Base-by-base conservation (phyloP, 2,888 invertebrate species). In the Pherbina coryleti region DNA sequence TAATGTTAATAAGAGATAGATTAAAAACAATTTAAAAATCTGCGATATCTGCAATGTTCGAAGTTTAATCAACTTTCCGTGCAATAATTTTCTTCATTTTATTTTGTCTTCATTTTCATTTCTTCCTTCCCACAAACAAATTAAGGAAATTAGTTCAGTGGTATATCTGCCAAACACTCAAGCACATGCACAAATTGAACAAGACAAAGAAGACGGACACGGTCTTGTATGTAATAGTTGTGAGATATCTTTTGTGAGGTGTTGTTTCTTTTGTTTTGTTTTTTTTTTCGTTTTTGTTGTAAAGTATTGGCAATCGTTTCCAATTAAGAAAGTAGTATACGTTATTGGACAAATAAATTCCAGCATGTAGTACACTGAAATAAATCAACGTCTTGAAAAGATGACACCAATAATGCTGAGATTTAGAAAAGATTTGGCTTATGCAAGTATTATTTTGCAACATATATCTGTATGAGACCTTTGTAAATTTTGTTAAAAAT, bases 281-380 rank as follows among this genome's bases (percentile, higher is more conserved):
- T n/a, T 22, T 22, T 55, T 22, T 55, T 2, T 51, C 7, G 3
- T 17, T 51, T 51, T 51, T 7, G 7, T n/a, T 19, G 19, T 55
- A 55, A 31, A 51, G n/a, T n/a, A 74, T 64, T 51, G 64, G n/a
- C 28, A 80, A 81, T 80, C 79, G 79, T 79, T 81, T 82, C 79
- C 82, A 82, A 82, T 82, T 81, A 82, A 82, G 79, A 80, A 81
- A 79, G 81, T 80, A 80, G 79, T 81, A 79, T 81, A 81, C 80
- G 80, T 74, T 62, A 49, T 80, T 79, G 76, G 72, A 79, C 72
- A 80, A 70, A 75, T 73, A 73, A 51, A 66, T 37, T 67, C 22
- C 53, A 34, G 37, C 71, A n/a, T 64, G 37, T 2, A 22, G 28
- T 72, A 14, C 44, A 44, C 44, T 44, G 44, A 44, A 3, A 44